phyloP scores from a whole-genome alignment of 2,888 invertebrate species.

The Platycheirus albimanus region DNA sequence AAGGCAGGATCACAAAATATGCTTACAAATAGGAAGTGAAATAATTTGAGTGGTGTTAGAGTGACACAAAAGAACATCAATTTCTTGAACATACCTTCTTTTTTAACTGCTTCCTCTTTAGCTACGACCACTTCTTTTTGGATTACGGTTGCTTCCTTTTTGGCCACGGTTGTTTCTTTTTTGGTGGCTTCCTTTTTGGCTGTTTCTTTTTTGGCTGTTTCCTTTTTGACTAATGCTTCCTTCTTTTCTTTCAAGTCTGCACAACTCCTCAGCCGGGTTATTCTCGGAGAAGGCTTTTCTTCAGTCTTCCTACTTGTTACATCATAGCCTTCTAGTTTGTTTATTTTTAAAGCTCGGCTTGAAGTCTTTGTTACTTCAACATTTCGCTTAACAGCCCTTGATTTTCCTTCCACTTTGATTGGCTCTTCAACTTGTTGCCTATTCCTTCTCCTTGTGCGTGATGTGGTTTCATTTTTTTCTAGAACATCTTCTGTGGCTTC shows the following conservation, averaged over 20 bases:
- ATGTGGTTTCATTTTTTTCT: neutral
- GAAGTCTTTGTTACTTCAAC: constrained; percentile 1
- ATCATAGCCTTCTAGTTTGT: constrained; percentile 5
- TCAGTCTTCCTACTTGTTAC: neutral
- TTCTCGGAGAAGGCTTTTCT: constrained; percentile 1
- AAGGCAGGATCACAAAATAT: too few relatives aligned
- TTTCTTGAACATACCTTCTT: constrained; percentile 8
- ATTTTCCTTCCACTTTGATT: neutral
- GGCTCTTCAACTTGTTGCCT: neutral
- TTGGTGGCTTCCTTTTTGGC: neutral
- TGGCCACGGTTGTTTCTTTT: neutral
- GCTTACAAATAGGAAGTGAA: too few relatives aligned
- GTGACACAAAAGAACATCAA: too few relatives aligned
- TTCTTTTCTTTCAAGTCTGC: neutral
- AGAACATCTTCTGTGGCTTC: neutral
- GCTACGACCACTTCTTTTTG: neutral
- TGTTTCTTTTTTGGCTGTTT: neutral
- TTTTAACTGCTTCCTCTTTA: neutral
- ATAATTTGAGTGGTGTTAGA: too few relatives aligned
- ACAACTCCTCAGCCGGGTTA: constrained; percentile 33
- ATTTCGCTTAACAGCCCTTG: constrained; percentile 14
- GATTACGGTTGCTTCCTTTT: neutral
- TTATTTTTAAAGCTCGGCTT: constrained; percentile 1
- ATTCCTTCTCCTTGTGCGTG: neutral
- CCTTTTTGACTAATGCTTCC: neutral